Evolutionary conservation across 35 echinoderm and acorn worm genomes (phyloP), one percentile per base, ranked within the genome.

Genomic region (Acanthaster planci): DNA sequence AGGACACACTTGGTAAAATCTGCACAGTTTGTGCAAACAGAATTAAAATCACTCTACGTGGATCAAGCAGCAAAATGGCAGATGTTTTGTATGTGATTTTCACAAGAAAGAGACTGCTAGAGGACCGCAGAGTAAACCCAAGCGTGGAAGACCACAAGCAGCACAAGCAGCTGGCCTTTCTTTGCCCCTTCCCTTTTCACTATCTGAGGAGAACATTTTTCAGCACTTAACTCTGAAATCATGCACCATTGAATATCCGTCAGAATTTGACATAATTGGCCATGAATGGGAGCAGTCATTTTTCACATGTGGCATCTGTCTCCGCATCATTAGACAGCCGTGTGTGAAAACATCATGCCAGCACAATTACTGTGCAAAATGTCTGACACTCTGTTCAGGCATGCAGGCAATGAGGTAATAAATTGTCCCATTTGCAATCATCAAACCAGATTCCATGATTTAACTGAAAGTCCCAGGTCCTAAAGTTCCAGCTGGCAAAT

Each of bases 311-410:
- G 60, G 22, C 1, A 67, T 67, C 32, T 67, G 60, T 23, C 60
- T 67, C 22, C 27, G 60, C 32, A 67, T 67, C 32, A 8, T 67
- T 8, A 26, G 60, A 23, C 22, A 34, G 27, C 60, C 60, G 0
- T 67, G 60, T 67, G 60, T 67, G 27, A 16, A 67, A 34, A 67
- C 60, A 67, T 23, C 60, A 14, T 67, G 60, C 60, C 60, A 67
- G 60, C 60, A 67, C 32, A 67, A 67, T 67, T 67, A 67, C 32
- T 67, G 60, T 67, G 60, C 60, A 29, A 8, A 30, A 67, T 67
- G 60, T 67, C 32, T 67, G 60, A 30, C 60, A 67, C 22, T 34
- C 1, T 67, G 32, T 34, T 67, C 32, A 67, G 22, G 32, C 60
- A 67, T 67, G 22, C 22, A 23, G 27, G 9, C 19, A 9, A 30